Conservation (phyloP, 2,113 vertebrate species). For the Oreocharis arfaki region DNA sequence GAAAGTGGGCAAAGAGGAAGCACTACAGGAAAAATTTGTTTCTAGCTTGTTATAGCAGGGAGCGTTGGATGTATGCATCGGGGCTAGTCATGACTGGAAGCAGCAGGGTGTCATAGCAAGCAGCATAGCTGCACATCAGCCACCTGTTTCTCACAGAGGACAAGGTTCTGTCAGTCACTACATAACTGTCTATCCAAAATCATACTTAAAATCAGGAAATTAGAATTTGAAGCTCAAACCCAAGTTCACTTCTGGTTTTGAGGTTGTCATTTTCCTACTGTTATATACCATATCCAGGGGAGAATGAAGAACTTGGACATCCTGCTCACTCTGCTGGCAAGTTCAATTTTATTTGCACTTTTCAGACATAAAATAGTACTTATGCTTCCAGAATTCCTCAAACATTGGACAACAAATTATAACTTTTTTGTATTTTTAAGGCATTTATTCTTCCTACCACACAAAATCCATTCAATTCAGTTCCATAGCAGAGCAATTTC, state of each 20-base stretch:
- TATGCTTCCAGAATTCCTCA: neutral
- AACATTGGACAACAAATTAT: neutral
- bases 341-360: neutral
- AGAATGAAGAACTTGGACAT: neutral
- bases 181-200: neutral
- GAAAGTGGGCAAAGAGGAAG: neutral
- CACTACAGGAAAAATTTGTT: neutral
- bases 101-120: neutral
- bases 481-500: neutral
- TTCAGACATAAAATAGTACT: neutral
- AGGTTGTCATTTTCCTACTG: neutral
- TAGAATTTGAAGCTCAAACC: neutral
- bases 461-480: neutral
- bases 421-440: neutral
- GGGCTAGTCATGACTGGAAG: neutral
- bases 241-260: neutral
- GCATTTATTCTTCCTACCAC: neutral
- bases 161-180: neutral
- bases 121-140: neutral
- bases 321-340: neutral
- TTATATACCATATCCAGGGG: neutral
- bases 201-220: neutral
- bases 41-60: fast-evolving
- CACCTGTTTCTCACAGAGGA: neutral
- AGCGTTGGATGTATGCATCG: neutral